Percentiles rank a stretch among this genome's conserved stretches.
These are phyloP conservation scores for Anarhynchus alexandrinus DNA, from an alignment of 2,113 vertebrate species.

Conservation along the genomic window DNA sequence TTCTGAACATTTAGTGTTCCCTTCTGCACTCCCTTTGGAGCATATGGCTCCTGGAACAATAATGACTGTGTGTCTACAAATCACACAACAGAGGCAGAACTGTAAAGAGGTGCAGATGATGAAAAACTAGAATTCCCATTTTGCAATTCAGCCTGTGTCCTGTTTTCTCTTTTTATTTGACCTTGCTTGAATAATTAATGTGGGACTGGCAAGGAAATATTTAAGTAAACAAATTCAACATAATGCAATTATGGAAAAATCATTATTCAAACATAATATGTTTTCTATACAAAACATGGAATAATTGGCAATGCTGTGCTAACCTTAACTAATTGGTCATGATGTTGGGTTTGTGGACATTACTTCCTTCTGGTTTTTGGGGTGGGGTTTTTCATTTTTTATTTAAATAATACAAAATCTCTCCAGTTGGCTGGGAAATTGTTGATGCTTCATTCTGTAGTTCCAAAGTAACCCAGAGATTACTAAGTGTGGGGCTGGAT, in stretches of 20 bases:
- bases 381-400: neutral
- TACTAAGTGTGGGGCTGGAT: neutral
- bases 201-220: neutral
- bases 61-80: neutral
- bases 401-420: neutral
- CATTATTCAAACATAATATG: neutral
- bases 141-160: neutral
- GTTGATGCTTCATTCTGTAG: neutral
- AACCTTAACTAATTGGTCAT: neutral
- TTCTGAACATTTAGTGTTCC: neutral
- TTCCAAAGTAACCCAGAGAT: neutral
- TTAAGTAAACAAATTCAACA: neutral
- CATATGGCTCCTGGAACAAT: neutral
- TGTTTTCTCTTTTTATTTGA: slow-evolving; percentile 47
- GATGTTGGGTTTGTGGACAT: neutral
- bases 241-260: neutral
- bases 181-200: slow-evolving; percentile 36
- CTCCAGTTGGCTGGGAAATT: neutral
- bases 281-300: neutral
- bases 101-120: slow-evolving; percentile 3
- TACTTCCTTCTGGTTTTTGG: neutral
- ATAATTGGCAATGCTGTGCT: neutral
- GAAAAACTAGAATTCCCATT: slow-evolving; percentile 16
- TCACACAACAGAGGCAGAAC: neutral
- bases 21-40: slow-evolving; percentile 21